Conservation (phyloP, 2,797 vertebrate species). For the Sorex maritimensis region DNA sequence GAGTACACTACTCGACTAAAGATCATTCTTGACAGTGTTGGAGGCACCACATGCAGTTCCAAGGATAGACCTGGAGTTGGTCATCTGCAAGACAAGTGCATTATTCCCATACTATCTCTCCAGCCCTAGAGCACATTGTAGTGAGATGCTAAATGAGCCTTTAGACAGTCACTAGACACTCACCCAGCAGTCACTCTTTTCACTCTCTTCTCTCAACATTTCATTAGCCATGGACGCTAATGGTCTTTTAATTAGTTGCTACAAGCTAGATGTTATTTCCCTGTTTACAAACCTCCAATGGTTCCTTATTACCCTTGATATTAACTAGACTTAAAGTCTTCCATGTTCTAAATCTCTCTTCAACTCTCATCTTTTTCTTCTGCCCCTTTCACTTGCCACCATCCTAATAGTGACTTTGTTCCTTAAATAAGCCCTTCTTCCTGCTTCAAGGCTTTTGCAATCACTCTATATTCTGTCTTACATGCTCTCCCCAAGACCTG, state of each 20-base stretch:
- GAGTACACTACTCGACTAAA: too few relatives aligned
- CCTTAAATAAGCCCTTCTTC: not conserved
- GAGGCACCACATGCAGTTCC: too few relatives aligned
- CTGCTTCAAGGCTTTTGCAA: not conserved
- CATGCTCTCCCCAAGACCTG: not conserved
- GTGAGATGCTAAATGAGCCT: not conserved
- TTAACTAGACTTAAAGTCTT: not conserved
- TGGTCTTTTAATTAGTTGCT: slow-evolving; percentile 14
- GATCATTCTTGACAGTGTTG: too few relatives aligned
- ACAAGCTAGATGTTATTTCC: not conserved
- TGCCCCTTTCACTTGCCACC: not conserved
- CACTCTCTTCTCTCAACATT: not conserved
- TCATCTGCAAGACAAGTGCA: too few relatives aligned
- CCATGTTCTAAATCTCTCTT: not conserved
- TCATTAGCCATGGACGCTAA: not conserved
- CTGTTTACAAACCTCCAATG: not conserved
- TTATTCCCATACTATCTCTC: too few relatives aligned
- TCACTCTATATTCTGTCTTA: not conserved
- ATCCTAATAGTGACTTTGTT: not conserved
- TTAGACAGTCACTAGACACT: not conserved
- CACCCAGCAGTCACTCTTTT: not conserved
- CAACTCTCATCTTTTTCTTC: not conserved
- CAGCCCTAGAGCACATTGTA: too few relatives aligned
- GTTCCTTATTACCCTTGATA: not conserved
- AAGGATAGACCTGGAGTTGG: too few relatives aligned